These are phyloP conservation scores for Eupithecia exiguata DNA, from an alignment of 2,888 invertebrate genomes.

Conservation along the genomic window DNA sequence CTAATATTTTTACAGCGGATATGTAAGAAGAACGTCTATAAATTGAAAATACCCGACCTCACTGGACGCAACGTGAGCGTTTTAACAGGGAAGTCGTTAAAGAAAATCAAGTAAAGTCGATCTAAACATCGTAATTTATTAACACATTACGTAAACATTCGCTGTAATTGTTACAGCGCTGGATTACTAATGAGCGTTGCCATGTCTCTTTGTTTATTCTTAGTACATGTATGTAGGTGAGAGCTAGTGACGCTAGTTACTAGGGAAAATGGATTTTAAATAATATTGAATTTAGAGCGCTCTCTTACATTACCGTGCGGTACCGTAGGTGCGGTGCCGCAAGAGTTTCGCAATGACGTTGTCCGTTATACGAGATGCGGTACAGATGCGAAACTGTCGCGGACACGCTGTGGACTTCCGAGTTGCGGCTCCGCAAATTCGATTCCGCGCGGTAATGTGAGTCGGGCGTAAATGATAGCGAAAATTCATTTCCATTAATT, in stretches of 20 bases:
- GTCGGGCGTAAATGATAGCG: too few species aligned
- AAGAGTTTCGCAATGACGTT: too few species aligned
- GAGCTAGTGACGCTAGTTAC: background rate
- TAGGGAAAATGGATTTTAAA: background rate
- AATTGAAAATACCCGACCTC: background rate
- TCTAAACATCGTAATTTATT: slow-evolving; percentile 24
- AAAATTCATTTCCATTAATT: too few species aligned
- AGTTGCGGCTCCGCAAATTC: too few species aligned
- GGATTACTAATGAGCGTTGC: slow-evolving; percentile 29
- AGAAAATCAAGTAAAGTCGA: slow-evolving; percentile 21
- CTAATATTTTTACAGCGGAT: too few species aligned
- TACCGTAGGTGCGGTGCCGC: too few species aligned
- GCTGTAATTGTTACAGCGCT: slow-evolving; percentile 29
- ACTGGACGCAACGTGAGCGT: background rate
- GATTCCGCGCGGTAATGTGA: too few species aligned
- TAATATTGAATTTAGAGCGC: background rate
- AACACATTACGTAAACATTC: slow-evolving; percentile 36
- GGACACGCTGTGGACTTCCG: too few species aligned
- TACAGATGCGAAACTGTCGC: too few species aligned
- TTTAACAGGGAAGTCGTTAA: slow-evolving; percentile 12
- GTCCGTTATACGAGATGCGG: too few species aligned
- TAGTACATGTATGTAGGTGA: slow-evolving; percentile 8
- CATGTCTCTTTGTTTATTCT: slow-evolving; percentile 18
- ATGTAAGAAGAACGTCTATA: background rate
- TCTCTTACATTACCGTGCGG: too few species aligned